Percentiles rank a stretch among this genome's conserved stretches.
Conservation (phyloP, 2,113 vertebrate genomes). For the Ascaphus truei region DNA sequence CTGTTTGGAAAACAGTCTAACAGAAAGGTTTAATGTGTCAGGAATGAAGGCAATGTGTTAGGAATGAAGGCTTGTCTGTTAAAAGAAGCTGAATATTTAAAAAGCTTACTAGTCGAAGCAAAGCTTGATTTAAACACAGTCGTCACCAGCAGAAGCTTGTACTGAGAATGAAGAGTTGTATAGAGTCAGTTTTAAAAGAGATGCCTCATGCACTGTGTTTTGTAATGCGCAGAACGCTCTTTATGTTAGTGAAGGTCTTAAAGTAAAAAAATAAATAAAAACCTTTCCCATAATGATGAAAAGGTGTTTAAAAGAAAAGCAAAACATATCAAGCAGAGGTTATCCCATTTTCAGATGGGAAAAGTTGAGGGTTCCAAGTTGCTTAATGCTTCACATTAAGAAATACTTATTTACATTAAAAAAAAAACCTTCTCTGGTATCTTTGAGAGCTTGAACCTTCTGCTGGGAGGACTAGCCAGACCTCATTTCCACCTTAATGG, state of each 20-base stretch:
- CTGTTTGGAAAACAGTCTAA: slow-evolving; percentile 63
- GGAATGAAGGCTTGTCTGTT: slow-evolving; percentile 44
- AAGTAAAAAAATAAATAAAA: too few relatives aligned
- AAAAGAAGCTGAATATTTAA: slow-evolving; percentile 38
- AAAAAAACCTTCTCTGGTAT: slow-evolving; percentile 1
- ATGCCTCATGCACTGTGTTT: neutral
- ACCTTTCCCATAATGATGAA: too few relatives aligned
- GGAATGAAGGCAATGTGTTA: slow-evolving; percentile 41
- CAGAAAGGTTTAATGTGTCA: slow-evolving; percentile 43
- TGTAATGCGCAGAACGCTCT: neutral
- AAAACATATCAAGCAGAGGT: too few relatives aligned
- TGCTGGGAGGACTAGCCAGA: slow-evolving; percentile 53
- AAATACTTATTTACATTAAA: slow-evolving; percentile 19
- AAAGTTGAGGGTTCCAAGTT: too few relatives aligned
- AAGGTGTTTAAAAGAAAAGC: too few relatives aligned
- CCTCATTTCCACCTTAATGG: slow-evolving; percentile 77
- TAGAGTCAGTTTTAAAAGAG: neutral
- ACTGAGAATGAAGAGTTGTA: slow-evolving; percentile 3
- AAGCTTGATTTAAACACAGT: slow-evolving; percentile 9
- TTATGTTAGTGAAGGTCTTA: too few relatives aligned
- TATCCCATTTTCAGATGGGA: too few relatives aligned
- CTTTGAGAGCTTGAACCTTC: neutral
- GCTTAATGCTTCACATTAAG: too few relatives aligned
- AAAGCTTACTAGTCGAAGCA: slow-evolving; percentile 27
- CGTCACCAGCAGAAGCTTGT: neutral